Percentiles rank a stretch among this genome's conserved stretches.
phyloP scores from a whole-genome alignment of 2,113 vertebrate genomes.

The Hypanus sabinus region DNA sequence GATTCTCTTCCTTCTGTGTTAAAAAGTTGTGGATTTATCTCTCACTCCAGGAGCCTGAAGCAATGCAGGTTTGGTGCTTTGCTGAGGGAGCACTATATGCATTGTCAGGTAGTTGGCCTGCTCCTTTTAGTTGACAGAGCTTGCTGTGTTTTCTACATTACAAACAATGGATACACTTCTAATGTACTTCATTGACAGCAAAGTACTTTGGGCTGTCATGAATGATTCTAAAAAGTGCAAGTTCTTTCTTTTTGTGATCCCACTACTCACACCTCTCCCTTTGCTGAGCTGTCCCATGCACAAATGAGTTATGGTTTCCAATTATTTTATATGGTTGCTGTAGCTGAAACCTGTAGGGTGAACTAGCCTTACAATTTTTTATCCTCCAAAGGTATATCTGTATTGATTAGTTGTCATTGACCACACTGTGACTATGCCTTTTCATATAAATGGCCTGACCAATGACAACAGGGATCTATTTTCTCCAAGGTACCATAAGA shows the following conservation, averaged over 20 bases:
- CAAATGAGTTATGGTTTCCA: background rate
- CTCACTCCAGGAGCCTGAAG: background rate
- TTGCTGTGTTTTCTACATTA: background rate
- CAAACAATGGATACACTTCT: background rate
- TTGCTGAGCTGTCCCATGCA: background rate
- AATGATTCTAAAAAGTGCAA: background rate
- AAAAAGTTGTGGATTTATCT: background rate
- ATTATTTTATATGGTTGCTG: background rate
- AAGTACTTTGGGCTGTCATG: background rate
- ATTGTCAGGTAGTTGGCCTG: background rate
- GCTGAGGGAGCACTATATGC: no score
- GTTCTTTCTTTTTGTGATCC: background rate
- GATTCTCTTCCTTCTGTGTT: background rate
- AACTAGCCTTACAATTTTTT: background rate
- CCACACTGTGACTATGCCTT: background rate
- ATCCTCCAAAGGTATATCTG: background rate
- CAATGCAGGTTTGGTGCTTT: background rate
- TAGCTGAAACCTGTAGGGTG: background rate
- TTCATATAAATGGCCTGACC: background rate
- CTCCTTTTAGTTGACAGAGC: background rate
- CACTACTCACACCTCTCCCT: background rate
- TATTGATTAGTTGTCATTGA: constrained; percentile 22
- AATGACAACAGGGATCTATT: background rate
- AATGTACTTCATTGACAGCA: background rate
- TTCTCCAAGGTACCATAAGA: background rate